Conservation (phyloP, 1,140 invertebrate species). For the Plectrocnemia conspersa region DNA sequence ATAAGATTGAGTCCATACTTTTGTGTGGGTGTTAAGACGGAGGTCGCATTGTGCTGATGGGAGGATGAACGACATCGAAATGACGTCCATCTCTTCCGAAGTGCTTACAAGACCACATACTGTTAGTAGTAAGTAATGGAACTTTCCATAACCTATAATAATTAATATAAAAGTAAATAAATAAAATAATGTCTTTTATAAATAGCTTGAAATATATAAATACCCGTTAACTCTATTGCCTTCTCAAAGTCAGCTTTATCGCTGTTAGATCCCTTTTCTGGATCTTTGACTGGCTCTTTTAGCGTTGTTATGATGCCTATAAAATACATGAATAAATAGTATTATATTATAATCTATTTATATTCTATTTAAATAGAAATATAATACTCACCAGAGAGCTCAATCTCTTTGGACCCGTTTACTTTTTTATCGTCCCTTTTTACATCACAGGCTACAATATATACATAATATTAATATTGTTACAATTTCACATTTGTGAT, state of each 20-base stretch:
- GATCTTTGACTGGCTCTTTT: constrained; percentile 41
- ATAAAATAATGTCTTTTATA: not conserved
- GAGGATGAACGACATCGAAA: constrained; percentile 90
- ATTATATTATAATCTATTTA: not conserved
- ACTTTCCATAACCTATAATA: constrained; percentile 79
- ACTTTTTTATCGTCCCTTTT: constrained; percentile 72
- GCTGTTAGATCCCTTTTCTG: constrained; percentile 50
- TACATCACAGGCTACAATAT: constrained; percentile 60
- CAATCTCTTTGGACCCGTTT: constrained; percentile 67
- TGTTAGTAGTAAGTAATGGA: constrained; percentile 82
- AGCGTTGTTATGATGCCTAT: constrained; percentile 32
- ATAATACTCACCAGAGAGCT: constrained; percentile 55
- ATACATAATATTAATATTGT: constrained; percentile 1
- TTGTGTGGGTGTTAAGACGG: constrained; percentile 76
- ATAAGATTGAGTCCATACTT: constrained; percentile 43
- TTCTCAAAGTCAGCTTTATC: constrained; percentile 77
- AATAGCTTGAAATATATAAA: constrained; percentile 33
- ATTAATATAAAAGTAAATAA: constrained; percentile 12
- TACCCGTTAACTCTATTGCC: constrained; percentile 73
- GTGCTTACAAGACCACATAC: constrained; percentile 91
- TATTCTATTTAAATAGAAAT: not conserved
- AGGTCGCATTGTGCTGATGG: constrained; percentile 91
- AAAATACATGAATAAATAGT: constrained; percentile 4
- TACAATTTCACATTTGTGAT: not conserved
- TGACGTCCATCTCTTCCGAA: constrained; percentile 93